Evolutionary conservation across 1,140 invertebrate species (phyloP).

Genomic region (Papilio machaon): DNA sequence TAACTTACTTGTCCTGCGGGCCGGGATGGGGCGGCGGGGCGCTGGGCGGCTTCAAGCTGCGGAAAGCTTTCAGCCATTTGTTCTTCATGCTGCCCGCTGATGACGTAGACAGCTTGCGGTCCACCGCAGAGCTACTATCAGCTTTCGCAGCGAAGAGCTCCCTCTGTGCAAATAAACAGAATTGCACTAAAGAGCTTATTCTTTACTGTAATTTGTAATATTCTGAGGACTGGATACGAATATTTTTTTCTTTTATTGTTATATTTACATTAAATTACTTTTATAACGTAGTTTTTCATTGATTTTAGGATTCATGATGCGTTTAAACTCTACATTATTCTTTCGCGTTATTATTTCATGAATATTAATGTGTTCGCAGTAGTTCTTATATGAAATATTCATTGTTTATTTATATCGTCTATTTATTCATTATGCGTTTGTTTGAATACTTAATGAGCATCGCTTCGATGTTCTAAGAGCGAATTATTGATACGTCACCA

Average conservation of each 20-base stretch:
- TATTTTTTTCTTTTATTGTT: no score
- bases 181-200: neutral
- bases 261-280: no score
- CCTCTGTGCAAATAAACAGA: constrained; percentile 85
- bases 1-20: constrained; percentile 82
- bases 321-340: neutral
- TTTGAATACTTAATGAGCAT: constrained; percentile 16
- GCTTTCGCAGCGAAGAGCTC: constrained; percentile 92
- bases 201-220: no score
- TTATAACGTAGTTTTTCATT: no score
- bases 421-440: neutral
- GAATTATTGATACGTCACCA: constrained; percentile 8
- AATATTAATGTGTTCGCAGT: neutral
- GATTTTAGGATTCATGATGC: no score
- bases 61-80: constrained; percentile 99
- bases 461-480: neutral
- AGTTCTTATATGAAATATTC: neutral
- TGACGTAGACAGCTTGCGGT: constrained; percentile 93
- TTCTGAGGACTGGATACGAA: no score
- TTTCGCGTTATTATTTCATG: neutral
- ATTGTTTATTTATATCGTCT: neutral
- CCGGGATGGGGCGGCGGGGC: constrained; percentile 82
- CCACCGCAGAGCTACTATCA: constrained; percentile 83
- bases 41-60: constrained; percentile 93
- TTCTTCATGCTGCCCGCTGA: constrained; percentile 96